Evolutionary conservation across 2,113 vertebrate genomes (phyloP), one percentile per base, ranked within the genome.

Genomic region (Rhipidura dahli): DNA sequence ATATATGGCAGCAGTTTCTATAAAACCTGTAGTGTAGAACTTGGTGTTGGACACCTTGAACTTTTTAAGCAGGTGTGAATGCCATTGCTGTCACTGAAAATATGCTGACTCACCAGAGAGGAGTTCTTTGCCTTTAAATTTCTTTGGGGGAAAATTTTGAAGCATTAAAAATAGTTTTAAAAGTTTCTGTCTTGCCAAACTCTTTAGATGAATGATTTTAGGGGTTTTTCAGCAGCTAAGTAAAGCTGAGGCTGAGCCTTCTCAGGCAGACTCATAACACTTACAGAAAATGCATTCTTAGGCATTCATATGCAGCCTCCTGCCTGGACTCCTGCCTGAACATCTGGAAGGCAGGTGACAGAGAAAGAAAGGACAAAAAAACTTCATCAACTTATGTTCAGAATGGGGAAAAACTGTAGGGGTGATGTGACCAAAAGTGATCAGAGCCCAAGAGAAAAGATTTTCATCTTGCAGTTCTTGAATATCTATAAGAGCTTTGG

Each of bases 281-380:
- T 75, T 83, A 27, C 0, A 2, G 71, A 47, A 83, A 70, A 54
- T 39, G 39, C 27, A 11, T 73, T 95, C 9, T 57, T 73, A 70
- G 47, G 39, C 60, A 63, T 75, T 89, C 80, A 63, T 6, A 20
- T 60, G 45, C n/a, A 86, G 0, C 86, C 33, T 83, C 12, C 37
- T 90, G 61, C 79, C 59, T 85, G 79, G 70, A 47, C 50, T 88
- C 54, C 54, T 85, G 54, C 66, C 22, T 61, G 50, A 53, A 88
- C 68, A 80, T 90, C 71, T 95, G 90, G 79, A 86, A 88, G 27
- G 68, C 88, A 88, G 66, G 72, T 90, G 75, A 80, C 10, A 65
- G 30, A 11, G 42, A 65, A 87, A 81, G 50, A 69, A 60, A 59
- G 28, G 4, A 7, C 50, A 49, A 45, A 54, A 35, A 50, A 40